Percentiles rank a stretch among this genome's conserved stretches.
Conservation (phyloP, 2,113 vertebrate species). For the Diadophis punctatus region DNA sequence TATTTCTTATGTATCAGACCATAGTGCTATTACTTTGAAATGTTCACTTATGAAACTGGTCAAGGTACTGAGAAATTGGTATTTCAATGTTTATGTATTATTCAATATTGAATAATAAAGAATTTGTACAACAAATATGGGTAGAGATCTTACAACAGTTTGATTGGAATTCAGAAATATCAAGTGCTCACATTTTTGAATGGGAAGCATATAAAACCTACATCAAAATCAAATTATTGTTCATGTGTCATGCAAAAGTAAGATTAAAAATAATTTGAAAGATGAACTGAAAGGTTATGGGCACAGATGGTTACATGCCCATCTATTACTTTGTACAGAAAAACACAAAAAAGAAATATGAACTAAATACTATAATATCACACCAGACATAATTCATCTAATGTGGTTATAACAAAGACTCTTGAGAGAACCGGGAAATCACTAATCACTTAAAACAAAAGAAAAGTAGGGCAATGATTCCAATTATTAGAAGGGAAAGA, state of each 20-base stretch:
- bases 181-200: not conserved
- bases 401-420: not conserved
- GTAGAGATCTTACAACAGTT: not conserved
- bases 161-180: not conserved
- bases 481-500: not conserved
- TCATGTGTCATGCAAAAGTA: not conserved
- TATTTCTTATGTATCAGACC: not conserved
- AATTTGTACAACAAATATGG: not conserved
- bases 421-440: not conserved
- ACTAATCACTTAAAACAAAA: not conserved
- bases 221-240: not conserved
- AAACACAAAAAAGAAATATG: not conserved
- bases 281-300: not conserved
- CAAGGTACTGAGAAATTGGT: not conserved
- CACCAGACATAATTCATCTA: not conserved
- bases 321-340: not conserved
- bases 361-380: not conserved
- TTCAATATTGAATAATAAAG: not conserved
- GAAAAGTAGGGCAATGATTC: not conserved
- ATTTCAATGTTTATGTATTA: not conserved
- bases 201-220: not conserved
- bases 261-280: not conserved
- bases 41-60: not conserved
- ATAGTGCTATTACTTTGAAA: not conserved
- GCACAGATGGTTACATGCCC: not conserved